phyloP scores from a whole-genome alignment of 1,140 invertebrate species.

The Drosophila hydei region DNA sequence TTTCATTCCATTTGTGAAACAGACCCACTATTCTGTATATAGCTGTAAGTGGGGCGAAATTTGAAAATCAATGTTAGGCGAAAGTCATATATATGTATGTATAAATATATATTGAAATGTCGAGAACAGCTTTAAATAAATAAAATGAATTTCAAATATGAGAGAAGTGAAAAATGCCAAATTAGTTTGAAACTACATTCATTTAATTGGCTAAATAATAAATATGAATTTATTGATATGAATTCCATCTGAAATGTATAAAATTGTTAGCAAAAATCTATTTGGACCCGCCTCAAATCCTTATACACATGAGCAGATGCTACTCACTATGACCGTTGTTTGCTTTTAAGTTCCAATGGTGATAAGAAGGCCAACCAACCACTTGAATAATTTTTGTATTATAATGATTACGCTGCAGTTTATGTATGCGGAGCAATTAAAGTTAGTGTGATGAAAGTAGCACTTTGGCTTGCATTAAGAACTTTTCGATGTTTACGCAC shows the following conservation, averaged over 20 bases:
- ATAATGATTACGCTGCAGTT: conserved; percentile 65
- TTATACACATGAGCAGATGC: conserved; percentile 1
- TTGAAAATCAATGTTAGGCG: background rate
- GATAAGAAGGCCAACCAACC: conserved; percentile 51
- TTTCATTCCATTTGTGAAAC: conserved; percentile 27
- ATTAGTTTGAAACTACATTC: too few relatives aligned
- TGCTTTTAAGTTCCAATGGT: conserved; percentile 7
- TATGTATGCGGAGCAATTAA: background rate
- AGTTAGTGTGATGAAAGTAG: conserved; percentile 31
- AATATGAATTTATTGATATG: background rate
- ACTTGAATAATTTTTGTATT: conserved; percentile 23
- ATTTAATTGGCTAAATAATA: too few relatives aligned
- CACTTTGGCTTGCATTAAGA: conserved; percentile 25
- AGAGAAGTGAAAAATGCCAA: too few relatives aligned
- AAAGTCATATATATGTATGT: background rate
- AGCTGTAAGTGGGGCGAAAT: background rate
- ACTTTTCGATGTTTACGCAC: conserved; percentile 6
- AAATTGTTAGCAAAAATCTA: conserved; percentile 1
- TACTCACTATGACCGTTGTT: conserved; percentile 21
- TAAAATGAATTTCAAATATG: too few relatives aligned
- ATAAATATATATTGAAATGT: background rate
- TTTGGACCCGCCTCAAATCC: background rate
- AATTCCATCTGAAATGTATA: background rate
- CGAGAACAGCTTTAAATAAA: too few relatives aligned
- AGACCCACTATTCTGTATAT: conserved; percentile 3